A percentile compares a stretch with the other conserved stretches of the same genome.
phyloP scores from a whole-genome alignment of 2,888 invertebrate genomes.

The Melipona beecheii region DNA sequence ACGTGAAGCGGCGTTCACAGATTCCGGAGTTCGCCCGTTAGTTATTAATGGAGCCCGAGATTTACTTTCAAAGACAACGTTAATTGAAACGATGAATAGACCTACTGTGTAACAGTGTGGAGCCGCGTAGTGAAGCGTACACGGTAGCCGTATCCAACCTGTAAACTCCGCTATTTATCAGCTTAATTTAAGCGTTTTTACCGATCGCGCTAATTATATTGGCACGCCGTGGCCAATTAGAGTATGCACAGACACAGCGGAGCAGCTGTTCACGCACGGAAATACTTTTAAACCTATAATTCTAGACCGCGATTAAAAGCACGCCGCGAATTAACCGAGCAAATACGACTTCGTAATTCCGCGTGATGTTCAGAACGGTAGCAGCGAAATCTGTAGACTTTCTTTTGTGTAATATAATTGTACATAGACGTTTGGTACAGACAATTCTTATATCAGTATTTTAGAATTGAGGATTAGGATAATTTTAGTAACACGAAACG shows the following conservation, averaged over 20 bases:
- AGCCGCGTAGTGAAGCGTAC: background rate
- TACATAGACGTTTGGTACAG: background rate
- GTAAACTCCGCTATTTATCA: constrained; percentile 42
- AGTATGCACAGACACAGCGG: constrained; percentile 9
- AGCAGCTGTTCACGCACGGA: constrained; percentile 1
- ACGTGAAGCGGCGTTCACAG: background rate
- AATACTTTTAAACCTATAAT: constrained; percentile 6
- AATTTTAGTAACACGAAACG: no score
- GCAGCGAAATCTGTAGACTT: background rate
- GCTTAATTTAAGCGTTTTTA: constrained; percentile 31
- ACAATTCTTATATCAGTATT: background rate
- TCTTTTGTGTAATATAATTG: background rate
- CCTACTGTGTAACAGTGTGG: background rate
- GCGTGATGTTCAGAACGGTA: background rate
- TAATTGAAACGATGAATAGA: constrained; percentile 40
- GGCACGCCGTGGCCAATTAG: constrained; percentile 48
- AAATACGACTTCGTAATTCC: constrained; percentile 11
- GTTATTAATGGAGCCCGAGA: constrained; percentile 15
- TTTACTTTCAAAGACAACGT: constrained; percentile 21
- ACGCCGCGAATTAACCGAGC: background rate
- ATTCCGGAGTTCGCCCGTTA: background rate
- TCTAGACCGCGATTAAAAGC: constrained; percentile 27
- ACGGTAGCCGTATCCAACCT: constrained; percentile 25
- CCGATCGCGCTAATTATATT: constrained; percentile 34
- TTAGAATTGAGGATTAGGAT: background rate